Base-by-base conservation (phyloP, 2,888 invertebrate genomes). In the Crematogaster levior region DNA sequence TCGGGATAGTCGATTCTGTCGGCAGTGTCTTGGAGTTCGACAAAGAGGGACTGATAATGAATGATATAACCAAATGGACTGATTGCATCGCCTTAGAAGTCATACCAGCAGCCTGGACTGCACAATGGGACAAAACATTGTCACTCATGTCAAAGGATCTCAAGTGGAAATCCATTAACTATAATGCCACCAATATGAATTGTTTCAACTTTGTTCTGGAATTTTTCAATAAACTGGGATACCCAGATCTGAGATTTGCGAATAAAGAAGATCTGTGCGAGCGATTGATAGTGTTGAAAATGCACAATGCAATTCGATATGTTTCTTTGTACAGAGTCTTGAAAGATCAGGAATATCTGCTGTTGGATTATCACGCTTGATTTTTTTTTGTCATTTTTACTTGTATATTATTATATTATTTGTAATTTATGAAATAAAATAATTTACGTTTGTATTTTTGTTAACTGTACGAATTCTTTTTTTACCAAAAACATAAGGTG, bases 121-220 rank as follows among this genome's bases (percentile, higher is more conserved):
- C 73, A 56, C 94, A 93, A 61, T 92, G 93, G 92, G 93, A 94
- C 61, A 84, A 91, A 68, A 89, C 82, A 10, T 86, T 93, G 65
- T 79, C 86, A 5, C 65, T 89, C 94, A 95, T 95, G 68, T 95
- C 96, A 90, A 95, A 95, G 84, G 95, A 96, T 91, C 93, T 95
- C 53, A 95, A 95, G 72, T 97, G 97, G 97, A 96, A 96, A 70
- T 94, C 96, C 30, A 95, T 95, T 60, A 95, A 96, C 91, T 98
- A 98, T 93, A 95, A 97, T 92, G 97, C 97, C 95, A 96, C 96
- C 85, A 95, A 95, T 61, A 96, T 97, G 94, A 98, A 98, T 94
- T 98, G 98, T 93, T 98, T 98, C 92, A 97, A 97, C 61, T 98
- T 98, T 95, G 97, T 98, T 12, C 95, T 98, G 83, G 96, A 97